Evolutionary conservation across 2,797 vertebrate genomes (phyloP).

Genomic region (Myotis findleyi): DNA sequence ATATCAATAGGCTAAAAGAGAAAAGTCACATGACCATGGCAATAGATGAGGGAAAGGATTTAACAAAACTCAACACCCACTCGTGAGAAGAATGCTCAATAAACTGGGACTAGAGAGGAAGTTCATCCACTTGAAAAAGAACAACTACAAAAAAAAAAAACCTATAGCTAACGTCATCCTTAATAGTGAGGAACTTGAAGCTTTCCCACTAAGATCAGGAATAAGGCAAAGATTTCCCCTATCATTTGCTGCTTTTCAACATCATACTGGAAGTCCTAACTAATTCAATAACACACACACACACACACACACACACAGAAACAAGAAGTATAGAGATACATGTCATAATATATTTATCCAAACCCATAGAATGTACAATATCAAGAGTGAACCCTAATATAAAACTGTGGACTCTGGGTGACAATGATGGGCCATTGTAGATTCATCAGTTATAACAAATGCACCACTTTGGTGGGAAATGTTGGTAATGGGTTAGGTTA

Average conservation of each 20-base stretch:
- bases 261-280: not conserved
- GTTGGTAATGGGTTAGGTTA: not conserved
- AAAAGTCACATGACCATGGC: not conserved
- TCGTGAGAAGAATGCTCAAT: not conserved
- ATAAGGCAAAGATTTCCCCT: not conserved
- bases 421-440: not conserved
- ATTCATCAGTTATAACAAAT: not conserved
- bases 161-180: not conserved
- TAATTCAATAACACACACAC: not conserved
- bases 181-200: not conserved
- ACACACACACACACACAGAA: not conserved
- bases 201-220: not conserved
- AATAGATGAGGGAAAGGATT: not conserved
- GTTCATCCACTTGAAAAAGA: not conserved
- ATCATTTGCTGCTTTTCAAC: not conserved
- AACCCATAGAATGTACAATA: not conserved
- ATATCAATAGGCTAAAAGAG: not conserved
- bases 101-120: not conserved
- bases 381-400: not conserved
- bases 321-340: not conserved
- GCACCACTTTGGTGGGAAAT: not conserved
- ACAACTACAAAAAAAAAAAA: not conserved
- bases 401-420: not conserved
- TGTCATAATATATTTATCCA: not conserved
- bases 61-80: not conserved